Evolutionary conservation across 2,888 invertebrate species (phyloP), one percentile per base, ranked within the genome.

Genomic region (Troides helena): DNA sequence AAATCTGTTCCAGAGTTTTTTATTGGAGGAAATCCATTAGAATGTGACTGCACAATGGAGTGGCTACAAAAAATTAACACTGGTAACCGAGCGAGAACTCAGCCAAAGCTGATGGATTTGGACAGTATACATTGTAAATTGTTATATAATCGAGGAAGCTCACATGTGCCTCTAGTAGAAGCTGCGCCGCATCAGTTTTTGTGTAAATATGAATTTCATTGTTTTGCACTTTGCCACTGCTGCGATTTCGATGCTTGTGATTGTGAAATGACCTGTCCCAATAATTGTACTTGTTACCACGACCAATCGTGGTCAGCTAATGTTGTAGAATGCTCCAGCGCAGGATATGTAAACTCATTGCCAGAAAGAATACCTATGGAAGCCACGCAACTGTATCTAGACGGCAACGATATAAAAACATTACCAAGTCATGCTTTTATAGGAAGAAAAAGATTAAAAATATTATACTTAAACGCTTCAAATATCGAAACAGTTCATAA

Each of bases 211-310:
- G 95, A 96, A 73, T 94, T 95, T 73, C 96, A 97, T 81, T 98
- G 98, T 86, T 97, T 97, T 84, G 96, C 97, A 7, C 88, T 96
- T 73, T 98, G 98, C 83, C 96, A 97, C 81, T 98, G 98, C 82
- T 98, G 98, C 86, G 97, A 97, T 85, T 98, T 97, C 83, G 97
- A 97, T 81, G 97, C 97, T 53, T 98, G 98, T 85, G 98, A 98
- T 88, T 98, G 98, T 90, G 96, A 98, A 93, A 97, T 97, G 96
- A 97, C 96, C 65, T 98, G 98, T 81, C 98, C 98, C 36, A 94
- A 94, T 69, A 96, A 96, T 82, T 98, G 98, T 88, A 96, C 96
- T 68, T 98, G 98, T 87, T 98, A 97, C 89, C 96, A 97, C 83
- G 97, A 98, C 86, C 96, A 96, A 82, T 95, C 96, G 36, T 97